Evolutionary conservation across 2,113 vertebrate species (phyloP).

Genomic region (Coracopsis vasa): DNA sequence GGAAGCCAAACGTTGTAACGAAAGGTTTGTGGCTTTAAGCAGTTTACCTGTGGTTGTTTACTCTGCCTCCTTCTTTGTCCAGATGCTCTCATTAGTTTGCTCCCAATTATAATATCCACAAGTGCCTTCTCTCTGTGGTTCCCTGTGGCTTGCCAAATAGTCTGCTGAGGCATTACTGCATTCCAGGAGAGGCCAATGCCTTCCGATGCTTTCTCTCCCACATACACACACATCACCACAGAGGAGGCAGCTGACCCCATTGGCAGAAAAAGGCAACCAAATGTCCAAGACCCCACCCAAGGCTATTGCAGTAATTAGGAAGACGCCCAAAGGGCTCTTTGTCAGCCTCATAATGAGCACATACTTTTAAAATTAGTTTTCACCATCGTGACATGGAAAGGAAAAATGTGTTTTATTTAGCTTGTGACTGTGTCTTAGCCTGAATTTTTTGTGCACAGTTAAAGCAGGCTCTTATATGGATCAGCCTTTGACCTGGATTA

Average conservation of each 20-base stretch:
- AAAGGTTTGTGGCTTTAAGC: neutral
- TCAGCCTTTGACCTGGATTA: neutral
- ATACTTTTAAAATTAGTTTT: conserved; percentile 24
- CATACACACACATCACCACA: neutral
- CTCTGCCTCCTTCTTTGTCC: neutral
- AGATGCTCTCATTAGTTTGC: neutral
- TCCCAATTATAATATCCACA: neutral
- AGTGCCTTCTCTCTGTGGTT: neutral
- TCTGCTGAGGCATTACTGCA: neutral
- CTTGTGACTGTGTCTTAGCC: neutral
- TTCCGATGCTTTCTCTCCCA: neutral
- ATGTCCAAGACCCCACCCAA: neutral
- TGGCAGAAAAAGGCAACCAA: neutral
- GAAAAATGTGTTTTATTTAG: neutral
- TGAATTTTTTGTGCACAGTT: neutral
- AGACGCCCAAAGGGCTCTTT: neutral
- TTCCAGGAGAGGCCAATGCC: neutral
- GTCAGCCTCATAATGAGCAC: neutral
- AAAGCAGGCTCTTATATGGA: neutral
- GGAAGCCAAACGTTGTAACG: neutral
- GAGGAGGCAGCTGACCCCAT: neutral
- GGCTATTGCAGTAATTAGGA: neutral
- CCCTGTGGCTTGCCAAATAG: neutral
- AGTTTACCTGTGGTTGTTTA: neutral
- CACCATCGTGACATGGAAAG: neutral